Evolutionary conservation across 2,797 vertebrate genomes (phyloP), one percentile per base, ranked within the genome.

Genomic region (Diceros bicornis): DNA sequence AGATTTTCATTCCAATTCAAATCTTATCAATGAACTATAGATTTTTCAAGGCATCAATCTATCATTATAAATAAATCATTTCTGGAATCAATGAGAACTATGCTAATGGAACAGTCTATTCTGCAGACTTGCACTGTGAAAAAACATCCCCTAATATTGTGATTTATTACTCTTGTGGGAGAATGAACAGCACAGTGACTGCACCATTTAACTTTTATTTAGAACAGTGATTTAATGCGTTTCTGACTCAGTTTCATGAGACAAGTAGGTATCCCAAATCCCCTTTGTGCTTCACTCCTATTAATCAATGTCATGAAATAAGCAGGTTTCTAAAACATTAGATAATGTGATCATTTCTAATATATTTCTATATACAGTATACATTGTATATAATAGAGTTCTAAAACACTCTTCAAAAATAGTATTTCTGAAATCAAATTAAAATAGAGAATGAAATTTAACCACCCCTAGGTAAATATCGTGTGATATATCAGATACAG

Each of bases 161-260:
- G 86, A 94, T 75, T 97, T 95, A 72, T 90, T 93, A 47, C 94
- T 96, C 10, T 91, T 66, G 16, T 86, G 20, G 11, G 29, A 75
- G 14, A 92, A 77, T 89, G 77, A 74, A 62, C 21, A 91, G 18
- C 93, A 82, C 25, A 75, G 14, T 79, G n/a, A 37, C 25, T 79
- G 25, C 5, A 92, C 77, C 41, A 74, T 94, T 87, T 96, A 91
- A 50, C 62, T 97, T 95, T 62, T 91, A 86, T 89, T 97, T 95
- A 94, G 41, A 92, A 79, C 29, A 66, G 21, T 13, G n/a, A 72
- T 61, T 95, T 94, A 91, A 68, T 68, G 32, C 85, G 23, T 77
- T 89, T 93, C 32, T 95, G 68, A 87, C 7, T 81, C 27, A 41
- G 50, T 93, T 96, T 90, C 68, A 71, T 71, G 87, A 91, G 41